Percentiles rank a stretch among this genome's conserved stretches.
These are phyloP conservation scores for Anaspis maculata DNA, from an alignment of 2,888 invertebrate genomes.

Conservation along the genomic window DNA sequence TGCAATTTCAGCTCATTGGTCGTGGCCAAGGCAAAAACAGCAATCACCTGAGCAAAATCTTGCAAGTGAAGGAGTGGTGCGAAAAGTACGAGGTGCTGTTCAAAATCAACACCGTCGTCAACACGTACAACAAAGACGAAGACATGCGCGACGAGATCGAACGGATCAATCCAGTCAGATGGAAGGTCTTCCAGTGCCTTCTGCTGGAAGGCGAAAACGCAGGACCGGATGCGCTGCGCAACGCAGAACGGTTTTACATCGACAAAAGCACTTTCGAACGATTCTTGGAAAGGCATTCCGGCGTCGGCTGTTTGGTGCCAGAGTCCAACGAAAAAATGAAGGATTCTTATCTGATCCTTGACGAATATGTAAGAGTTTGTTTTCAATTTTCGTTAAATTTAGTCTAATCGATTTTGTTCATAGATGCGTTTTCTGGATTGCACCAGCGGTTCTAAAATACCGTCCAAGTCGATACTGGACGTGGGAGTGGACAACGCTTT, in stretches of 20 bases:
- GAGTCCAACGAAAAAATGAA: constrained; percentile 46
- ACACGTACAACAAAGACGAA: constrained; percentile 43
- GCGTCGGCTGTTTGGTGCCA: constrained; percentile 40
- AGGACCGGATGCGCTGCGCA: constrained; percentile 40
- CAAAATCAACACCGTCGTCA: constrained; percentile 48
- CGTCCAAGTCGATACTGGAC: constrained; percentile 44
- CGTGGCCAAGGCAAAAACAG: constrained; percentile 37
- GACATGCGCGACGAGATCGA: constrained; percentile 41
- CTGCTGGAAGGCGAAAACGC: constrained; percentile 45
- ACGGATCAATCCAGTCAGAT: constrained; percentile 38
- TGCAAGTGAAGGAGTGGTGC: constrained; percentile 41
- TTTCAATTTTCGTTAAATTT: too few species aligned
- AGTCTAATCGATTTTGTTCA: constrained; percentile 15
- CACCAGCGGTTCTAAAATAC: constrained; percentile 39
- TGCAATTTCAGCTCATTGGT: constrained; percentile 39
- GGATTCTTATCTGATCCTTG: constrained; percentile 46
- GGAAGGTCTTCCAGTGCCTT: constrained; percentile 47
- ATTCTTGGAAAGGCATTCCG: constrained; percentile 41
- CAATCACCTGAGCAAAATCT: constrained; percentile 40
- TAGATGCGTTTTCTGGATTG: constrained; percentile 47
- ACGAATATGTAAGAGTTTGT: constrained; percentile 39
- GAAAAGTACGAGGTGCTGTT: constrained; percentile 41
- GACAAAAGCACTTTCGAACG: constrained; percentile 38
- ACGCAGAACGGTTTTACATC: constrained; percentile 43
- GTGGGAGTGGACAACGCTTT: constrained; percentile 43